Evolutionary conservation across 2,113 vertebrate genomes (phyloP), one percentile per base, ranked within the genome.

Genomic region (Crocuta crocuta): DNA sequence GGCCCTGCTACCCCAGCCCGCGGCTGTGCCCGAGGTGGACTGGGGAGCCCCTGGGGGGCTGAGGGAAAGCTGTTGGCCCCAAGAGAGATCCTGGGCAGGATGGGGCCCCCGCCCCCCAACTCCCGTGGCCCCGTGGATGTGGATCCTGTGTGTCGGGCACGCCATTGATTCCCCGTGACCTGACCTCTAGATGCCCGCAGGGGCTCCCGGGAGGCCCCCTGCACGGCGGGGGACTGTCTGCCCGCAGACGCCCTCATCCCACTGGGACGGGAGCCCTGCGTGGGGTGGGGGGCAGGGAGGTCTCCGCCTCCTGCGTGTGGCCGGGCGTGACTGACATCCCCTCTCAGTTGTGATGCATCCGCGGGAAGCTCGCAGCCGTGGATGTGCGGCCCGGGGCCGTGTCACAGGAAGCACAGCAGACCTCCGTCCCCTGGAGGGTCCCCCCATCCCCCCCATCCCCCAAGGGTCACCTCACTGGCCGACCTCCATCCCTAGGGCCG

Each of bases 331-430:
- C 65, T 4, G 0, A 11, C 7, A 1, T n/a, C 13, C 66, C 4
- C 23, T 26, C 79, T 71, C 66, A 24, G 61, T 43, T 63, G 39
- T 26, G 53, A 35, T 0, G 15, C 45, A 5, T 35, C 39, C 4
- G 0, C 10, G 13, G 66, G 79, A 24, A 13, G 28, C 7, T 1
- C 23, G 10, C 23, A 35, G 73, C 55, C 12, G 10, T 26, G 31
- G 19, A 8, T 0, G 3, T 23, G 21, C 9, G 26, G 23, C 48
- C 63, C 0, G 0, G 19, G 3, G 10, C 39, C 1, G 1, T 10
- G 66, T 83, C 50, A 26, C 53, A 10, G 3, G 3, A 31, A 26
- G 43, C 43, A 31, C 24, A n/a, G 1, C 12, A 4, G 43, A 15
- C 16, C 8, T 23, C 48, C 43, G 26, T 43, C n/a, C 63, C 23